phyloP scores from a whole-genome alignment of 1,140 invertebrate genomes.

The Hylaeus volcanicus region DNA sequence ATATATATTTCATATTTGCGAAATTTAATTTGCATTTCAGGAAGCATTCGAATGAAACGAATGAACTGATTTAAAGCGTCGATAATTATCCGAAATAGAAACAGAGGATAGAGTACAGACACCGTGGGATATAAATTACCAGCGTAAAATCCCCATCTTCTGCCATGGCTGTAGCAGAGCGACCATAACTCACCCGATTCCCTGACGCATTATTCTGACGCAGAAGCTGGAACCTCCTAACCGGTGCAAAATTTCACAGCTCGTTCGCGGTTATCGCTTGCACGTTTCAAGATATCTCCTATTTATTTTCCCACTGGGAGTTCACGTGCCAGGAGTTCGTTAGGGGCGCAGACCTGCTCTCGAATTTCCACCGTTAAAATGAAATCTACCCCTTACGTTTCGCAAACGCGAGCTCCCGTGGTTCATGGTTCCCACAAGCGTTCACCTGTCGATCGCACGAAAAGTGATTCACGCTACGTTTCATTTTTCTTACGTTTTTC shows the following conservation, averaged over 20 bases:
- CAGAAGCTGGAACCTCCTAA: neutral
- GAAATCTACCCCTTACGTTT: conserved; percentile 19
- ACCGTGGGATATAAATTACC: neutral
- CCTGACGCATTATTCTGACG: neutral
- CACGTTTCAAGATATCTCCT: conserved; percentile 7
- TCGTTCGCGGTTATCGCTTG: conserved; percentile 32
- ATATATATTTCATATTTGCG: no score
- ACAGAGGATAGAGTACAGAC: neutral
- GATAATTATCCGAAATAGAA: neutral
- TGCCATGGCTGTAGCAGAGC: neutral
- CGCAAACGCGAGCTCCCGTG: neutral
- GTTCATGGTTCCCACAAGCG: conserved; percentile 6
- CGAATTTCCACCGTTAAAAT: conserved; percentile 37
- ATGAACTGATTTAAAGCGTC: no score
- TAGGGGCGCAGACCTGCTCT: conserved; percentile 18
- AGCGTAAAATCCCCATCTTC: neutral
- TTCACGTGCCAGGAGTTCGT: conserved; percentile 17
- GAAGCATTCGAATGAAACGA: no score
- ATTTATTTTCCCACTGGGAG: conserved; percentile 31
- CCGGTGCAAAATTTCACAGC: conserved; percentile 23
- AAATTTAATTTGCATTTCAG: no score
- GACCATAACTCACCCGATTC: conserved; percentile 6
- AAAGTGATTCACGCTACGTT: conserved; percentile 12
- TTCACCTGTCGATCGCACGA: neutral
- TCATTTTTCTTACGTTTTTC: neutral